Percentiles rank a stretch among this genome's conserved stretches.
These are phyloP conservation scores for Aleiodes alternator DNA, from an alignment of 2,888 invertebrate genomes.

Conservation along the genomic window DNA sequence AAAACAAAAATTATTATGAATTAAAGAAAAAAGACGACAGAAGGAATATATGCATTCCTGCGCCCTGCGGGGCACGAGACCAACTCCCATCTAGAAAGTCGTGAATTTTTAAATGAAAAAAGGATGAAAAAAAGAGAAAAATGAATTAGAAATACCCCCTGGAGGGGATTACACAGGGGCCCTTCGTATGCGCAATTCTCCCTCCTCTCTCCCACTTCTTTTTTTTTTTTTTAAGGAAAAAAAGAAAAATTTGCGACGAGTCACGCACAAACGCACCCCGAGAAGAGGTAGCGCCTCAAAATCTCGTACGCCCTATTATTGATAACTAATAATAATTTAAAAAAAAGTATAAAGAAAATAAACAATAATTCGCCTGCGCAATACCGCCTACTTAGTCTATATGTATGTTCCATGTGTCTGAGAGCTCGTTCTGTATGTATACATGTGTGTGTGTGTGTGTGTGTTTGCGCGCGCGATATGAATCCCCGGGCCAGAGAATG, in stretches of 20 bases:
- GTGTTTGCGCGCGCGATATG: background rate
- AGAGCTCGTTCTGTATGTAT: slow-evolving; percentile 16
- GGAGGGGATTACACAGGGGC: slow-evolving; percentile 1
- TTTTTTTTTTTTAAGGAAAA: background rate
- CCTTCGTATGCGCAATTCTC: slow-evolving; percentile 25
- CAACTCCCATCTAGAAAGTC: slow-evolving; percentile 3
- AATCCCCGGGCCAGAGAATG: slow-evolving; percentile 12
- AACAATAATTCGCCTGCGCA: slow-evolving; percentile 30
- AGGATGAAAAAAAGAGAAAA: background rate
- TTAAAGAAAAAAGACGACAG: slow-evolving; percentile 8
- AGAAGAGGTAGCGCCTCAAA: slow-evolving; percentile 2
- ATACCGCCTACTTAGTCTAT: slow-evolving; percentile 35
- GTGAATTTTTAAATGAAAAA: background rate
- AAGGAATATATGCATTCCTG: slow-evolving; percentile 40
- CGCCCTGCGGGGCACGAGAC: slow-evolving; percentile 40
- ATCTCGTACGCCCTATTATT: slow-evolving; percentile 15
- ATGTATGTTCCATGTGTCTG: slow-evolving; percentile 29
- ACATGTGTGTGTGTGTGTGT: background rate
- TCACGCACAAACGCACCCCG: slow-evolving; percentile 9
- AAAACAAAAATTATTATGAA: slow-evolving; percentile 22
- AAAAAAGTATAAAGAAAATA: slow-evolving; percentile 4
- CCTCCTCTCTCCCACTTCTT: background rate
- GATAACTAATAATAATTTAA: background rate
- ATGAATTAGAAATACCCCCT: background rate
- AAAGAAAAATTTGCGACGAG: slow-evolving; percentile 1